A percentile compares a stretch with the other conserved stretches of the same genome.
These are phyloP conservation scores for Drosophila prosaltans DNA, from an alignment of 1,140 invertebrate genomes.

Conservation along the genomic window DNA sequence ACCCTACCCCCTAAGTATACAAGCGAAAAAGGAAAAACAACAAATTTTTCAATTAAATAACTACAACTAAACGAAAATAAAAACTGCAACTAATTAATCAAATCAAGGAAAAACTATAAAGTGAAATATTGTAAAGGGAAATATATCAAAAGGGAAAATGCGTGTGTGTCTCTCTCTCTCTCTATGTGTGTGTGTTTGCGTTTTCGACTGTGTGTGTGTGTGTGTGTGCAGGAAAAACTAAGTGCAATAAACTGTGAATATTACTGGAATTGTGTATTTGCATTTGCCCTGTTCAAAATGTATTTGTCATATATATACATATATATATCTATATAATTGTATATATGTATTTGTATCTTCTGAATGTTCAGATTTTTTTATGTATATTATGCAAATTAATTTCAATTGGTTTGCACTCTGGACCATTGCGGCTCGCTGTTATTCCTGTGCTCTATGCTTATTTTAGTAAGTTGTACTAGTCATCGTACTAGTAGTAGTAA, in stretches of 20 bases:
- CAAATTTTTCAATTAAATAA: slow-evolving; percentile 32
- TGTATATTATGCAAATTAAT: slow-evolving; percentile 78
- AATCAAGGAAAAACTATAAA: background rate
- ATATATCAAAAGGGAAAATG: slow-evolving; percentile 8
- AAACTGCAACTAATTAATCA: slow-evolving; percentile 33
- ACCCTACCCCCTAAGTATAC: background rate
- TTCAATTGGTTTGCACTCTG: slow-evolving; percentile 81
- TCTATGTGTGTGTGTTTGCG: background rate
- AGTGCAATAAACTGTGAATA: slow-evolving; percentile 81
- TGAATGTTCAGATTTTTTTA: slow-evolving; percentile 65
- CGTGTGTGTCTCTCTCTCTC: background rate
- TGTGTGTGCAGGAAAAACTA: slow-evolving; percentile 71
- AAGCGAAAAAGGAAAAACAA: slow-evolving; percentile 48
- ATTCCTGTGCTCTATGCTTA: slow-evolving; percentile 37
- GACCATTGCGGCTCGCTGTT: slow-evolving; percentile 41
- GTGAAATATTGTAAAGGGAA: slow-evolving; percentile 32
- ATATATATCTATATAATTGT: background rate
- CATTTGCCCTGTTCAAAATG: slow-evolving; percentile 27
- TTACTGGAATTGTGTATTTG: slow-evolving; percentile 67
- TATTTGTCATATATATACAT: slow-evolving; percentile 24
- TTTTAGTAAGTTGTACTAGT: slow-evolving; percentile 19
- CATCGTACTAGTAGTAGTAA: slow-evolving; percentile 29
- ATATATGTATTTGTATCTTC: slow-evolving; percentile 8
- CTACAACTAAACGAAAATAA: background rate
- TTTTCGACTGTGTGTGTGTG: slow-evolving; percentile 13